Percentiles rank a stretch among this genome's conserved stretches.
Conservation (phyloP, 2,797 vertebrate species). For the Halcyon badia region DNA sequence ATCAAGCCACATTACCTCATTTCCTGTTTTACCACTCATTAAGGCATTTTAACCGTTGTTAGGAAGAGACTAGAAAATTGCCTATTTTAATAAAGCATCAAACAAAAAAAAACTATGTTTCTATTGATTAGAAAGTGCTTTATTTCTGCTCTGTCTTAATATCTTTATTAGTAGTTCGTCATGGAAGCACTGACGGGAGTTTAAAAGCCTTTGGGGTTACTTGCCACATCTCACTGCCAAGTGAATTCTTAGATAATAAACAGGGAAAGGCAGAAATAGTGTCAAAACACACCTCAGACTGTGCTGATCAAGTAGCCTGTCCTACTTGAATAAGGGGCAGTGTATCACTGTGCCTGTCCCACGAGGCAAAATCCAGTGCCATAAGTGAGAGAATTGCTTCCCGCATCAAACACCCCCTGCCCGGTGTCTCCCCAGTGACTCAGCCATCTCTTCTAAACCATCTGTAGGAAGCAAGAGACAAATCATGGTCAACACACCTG, state of each 20-base stretch:
- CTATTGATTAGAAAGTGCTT: background rate
- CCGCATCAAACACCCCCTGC: background rate
- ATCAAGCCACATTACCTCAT: background rate
- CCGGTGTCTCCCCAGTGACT: background rate
- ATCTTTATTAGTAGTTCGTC: background rate
- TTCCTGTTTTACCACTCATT: background rate
- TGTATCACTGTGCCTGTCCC: background rate
- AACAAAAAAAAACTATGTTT: background rate
- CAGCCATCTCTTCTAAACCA: background rate
- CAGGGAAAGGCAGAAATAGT: background rate
- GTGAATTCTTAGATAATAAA: slow-evolving; percentile 1
- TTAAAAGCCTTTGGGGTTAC: background rate
- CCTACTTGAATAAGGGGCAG: slow-evolving; percentile 6
- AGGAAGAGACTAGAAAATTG: background rate
- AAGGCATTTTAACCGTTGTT: background rate
- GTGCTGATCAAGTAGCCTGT: background rate
- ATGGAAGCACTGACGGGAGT: background rate
- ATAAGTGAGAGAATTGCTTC: background rate
- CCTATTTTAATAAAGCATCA: background rate
- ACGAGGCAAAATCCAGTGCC: rapidly evolving
- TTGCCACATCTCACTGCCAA: background rate
- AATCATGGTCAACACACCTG: background rate
- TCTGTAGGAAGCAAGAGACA: background rate
- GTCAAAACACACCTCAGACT: background rate
- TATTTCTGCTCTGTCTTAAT: background rate